Conservation (phyloP, 2,797 vertebrate genomes). For the Pempheris klunzingeri region DNA sequence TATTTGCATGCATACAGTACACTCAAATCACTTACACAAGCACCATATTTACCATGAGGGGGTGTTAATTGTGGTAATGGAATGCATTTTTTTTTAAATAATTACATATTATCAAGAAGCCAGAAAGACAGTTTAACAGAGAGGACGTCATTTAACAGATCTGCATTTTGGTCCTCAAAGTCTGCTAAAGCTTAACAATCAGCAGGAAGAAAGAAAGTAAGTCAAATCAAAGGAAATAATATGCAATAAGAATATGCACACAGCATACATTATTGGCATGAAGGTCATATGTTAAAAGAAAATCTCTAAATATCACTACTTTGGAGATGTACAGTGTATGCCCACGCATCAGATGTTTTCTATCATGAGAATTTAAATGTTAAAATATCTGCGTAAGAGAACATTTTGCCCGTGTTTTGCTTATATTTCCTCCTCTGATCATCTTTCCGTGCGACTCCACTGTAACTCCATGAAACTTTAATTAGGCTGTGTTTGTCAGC, state of each 20-base stretch:
- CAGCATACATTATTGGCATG: not conserved
- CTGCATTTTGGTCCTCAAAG: not conserved
- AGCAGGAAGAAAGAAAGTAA: conserved; percentile 2
- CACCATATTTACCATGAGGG: not conserved
- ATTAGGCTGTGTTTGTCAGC: conserved; percentile 29
- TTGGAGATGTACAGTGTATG: not conserved
- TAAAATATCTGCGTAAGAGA: conserved; percentile 2
- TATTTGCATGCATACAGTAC: conserved; percentile 9
- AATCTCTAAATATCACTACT: not conserved
- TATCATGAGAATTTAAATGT: not conserved
- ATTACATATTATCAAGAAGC: conserved; percentile 28
- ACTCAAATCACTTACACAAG: conserved; percentile 14
- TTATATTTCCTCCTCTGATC: conserved; percentile 9
- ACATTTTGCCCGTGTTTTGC: not conserved
- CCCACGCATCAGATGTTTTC: not conserved
- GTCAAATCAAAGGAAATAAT: conserved; percentile 15
- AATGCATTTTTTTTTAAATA: conserved; percentile 20
- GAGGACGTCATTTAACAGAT: conserved; percentile 24
- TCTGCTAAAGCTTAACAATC: conserved; percentile 1
- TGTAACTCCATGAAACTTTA: conserved; percentile 18
- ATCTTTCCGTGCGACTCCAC: not conserved
- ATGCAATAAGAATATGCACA: not conserved
- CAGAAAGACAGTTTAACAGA: conserved; percentile 13
- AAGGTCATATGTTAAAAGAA: not conserved
- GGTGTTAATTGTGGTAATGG: conserved; percentile 20